These are phyloP conservation scores for Pseudococcus jackbeardsleyi DNA, from an alignment of 2,888 invertebrate genomes.

Conservation along the genomic window DNA sequence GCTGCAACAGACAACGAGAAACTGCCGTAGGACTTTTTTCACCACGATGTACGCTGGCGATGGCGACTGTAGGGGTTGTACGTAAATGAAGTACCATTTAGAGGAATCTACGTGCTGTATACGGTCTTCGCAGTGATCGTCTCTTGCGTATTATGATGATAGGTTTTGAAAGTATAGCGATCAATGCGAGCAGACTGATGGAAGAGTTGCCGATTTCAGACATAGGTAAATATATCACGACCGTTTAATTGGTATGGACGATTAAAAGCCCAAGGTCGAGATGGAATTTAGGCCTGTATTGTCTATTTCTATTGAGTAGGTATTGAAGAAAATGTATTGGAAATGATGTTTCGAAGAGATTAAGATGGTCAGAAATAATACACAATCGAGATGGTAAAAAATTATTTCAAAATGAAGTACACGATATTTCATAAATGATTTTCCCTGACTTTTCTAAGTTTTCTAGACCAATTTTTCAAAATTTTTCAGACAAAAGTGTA, in stretches of 20 bases:
- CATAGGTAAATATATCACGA: constrained; percentile 37
- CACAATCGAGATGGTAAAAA: not conserved
- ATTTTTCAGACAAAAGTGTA: no score
- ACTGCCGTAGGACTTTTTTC: constrained; percentile 58
- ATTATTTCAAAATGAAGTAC: no score
- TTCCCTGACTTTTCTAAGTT: no score
- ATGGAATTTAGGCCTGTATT: not conserved
- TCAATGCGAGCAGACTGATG: constrained; percentile 41
- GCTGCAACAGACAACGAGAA: constrained; percentile 54
- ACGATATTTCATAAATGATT: no score
- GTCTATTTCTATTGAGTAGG: not conserved
- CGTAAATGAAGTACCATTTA: constrained; percentile 26
- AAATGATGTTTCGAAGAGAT: not conserved
- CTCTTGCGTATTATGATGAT: constrained; percentile 33
- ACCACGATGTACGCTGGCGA: not conserved
- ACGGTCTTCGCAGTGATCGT: not conserved
- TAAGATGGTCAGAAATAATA: not conserved
- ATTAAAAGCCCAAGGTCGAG: constrained; percentile 16
- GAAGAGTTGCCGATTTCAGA: constrained; percentile 50
- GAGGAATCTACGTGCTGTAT: not conserved
- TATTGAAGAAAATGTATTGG: not conserved
- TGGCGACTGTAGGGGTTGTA: constrained; percentile 55
- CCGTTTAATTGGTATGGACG: constrained; percentile 19
- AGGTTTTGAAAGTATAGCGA: not conserved
- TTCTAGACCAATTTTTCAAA: no score